Evolutionary conservation across 2,113 vertebrate species (phyloP).

Genomic region (Pedetes capensis): DNA sequence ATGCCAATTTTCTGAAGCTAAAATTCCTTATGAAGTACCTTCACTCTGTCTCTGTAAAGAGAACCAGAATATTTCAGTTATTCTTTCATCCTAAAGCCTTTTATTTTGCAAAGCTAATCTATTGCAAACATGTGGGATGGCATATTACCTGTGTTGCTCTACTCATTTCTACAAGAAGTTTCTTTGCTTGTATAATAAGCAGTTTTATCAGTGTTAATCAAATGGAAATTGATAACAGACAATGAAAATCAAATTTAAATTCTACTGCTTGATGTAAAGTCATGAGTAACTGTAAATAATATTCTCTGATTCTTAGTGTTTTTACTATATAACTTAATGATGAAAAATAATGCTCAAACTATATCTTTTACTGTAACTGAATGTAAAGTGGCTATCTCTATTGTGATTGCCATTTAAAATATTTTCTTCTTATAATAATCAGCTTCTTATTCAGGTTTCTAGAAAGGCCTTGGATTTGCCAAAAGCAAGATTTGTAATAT

Average conservation of each 20-base stretch:
- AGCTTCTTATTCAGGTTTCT: background rate
- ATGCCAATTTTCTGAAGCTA: background rate
- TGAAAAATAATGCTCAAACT: background rate
- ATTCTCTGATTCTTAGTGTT: background rate
- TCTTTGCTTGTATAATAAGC: background rate
- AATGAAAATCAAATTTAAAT: background rate
- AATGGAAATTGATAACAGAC: conserved; percentile 4
- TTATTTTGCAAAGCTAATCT: background rate
- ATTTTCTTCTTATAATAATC: background rate
- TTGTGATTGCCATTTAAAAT: background rate
- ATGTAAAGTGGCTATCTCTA: background rate
- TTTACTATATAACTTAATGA: background rate
- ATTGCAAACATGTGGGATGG: background rate
- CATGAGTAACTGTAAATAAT: background rate
- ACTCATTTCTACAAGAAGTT: background rate
- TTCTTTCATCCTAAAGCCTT: background rate
- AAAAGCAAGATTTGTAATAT: background rate
- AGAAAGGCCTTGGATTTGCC: background rate
- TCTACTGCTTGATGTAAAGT: background rate
- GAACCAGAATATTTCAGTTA: background rate
- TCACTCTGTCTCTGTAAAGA: background rate
- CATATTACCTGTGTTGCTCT: background rate
- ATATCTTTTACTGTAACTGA: background rate
- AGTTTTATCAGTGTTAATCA: background rate
- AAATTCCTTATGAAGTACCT: background rate